Evolutionary conservation across 2,888 invertebrate species (phyloP).

Genomic region (Bembecia ichneumoniformis): DNA sequence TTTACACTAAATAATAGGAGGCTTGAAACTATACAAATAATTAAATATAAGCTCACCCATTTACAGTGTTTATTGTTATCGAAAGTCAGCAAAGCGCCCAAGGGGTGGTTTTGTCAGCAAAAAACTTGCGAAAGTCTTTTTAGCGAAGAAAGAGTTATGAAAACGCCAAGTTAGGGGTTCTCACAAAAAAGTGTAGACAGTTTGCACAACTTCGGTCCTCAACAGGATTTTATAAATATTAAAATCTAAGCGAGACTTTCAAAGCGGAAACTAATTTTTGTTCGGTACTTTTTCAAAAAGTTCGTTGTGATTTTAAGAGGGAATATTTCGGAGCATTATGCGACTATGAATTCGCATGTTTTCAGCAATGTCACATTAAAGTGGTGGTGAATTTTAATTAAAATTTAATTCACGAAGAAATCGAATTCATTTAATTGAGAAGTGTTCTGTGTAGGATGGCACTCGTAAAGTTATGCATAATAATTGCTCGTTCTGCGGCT

Average conservation of each 20-base stretch:
- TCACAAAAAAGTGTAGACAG: constrained; percentile 45
- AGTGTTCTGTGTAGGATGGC: constrained; percentile 28
- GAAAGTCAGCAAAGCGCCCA: neutral
- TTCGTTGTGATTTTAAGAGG: neutral
- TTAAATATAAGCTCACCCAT: neutral
- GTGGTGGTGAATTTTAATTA: neutral
- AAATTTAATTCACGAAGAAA: constrained; percentile 4
- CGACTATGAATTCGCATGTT: too few species aligned
- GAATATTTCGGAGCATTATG: neutral
- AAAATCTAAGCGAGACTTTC: constrained; percentile 45
- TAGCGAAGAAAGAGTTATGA: constrained; percentile 59
- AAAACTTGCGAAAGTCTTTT: constrained; percentile 55
- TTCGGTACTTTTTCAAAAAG: constrained; percentile 2
- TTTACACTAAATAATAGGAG: too few species aligned
- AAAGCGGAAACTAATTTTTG: constrained; percentile 42
- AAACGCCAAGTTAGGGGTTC: constrained; percentile 56
- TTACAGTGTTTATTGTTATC: neutral
- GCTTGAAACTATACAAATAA: too few species aligned
- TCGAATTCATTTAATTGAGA: constrained; percentile 29
- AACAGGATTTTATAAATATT: constrained; percentile 58
- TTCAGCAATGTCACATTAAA: too few species aligned
- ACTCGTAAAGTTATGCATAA: constrained; percentile 57
- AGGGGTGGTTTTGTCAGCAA: constrained; percentile 40
- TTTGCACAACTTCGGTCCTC: constrained; percentile 46
- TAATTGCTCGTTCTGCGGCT: constrained; percentile 52